Percentiles rank a stretch among this genome's conserved stretches.
Conservation (phyloP, 1,140 invertebrate genomes). For the Matsumurasca onukii region DNA sequence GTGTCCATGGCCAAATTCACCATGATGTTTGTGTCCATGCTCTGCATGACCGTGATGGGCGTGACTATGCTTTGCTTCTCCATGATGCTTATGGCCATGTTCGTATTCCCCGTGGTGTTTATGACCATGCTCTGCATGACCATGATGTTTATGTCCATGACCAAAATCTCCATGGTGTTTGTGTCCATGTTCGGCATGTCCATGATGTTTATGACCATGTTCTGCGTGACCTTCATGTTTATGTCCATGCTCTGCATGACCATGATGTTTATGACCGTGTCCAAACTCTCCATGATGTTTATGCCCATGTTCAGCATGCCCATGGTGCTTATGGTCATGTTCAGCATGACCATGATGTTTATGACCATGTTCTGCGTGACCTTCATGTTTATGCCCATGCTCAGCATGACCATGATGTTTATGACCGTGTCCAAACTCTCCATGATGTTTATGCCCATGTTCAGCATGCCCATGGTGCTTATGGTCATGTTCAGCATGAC, state of each 20-base stretch:
- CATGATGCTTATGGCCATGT: slow-evolving; percentile 20
- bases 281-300: slow-evolving; percentile 15
- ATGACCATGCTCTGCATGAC: slow-evolving; percentile 17
- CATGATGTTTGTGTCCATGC: slow-evolving; percentile 25
- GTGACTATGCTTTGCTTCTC: slow-evolving; percentile 14
- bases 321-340: slow-evolving; percentile 15
- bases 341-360: slow-evolving; percentile 18
- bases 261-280: slow-evolving; percentile 11
- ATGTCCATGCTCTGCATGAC: slow-evolving; percentile 1
- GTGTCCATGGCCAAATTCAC: background rate
- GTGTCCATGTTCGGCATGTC: slow-evolving; percentile 24
- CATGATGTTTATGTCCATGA: slow-evolving; percentile 22
- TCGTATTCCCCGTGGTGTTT: background rate
- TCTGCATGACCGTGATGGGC: background rate
- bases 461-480: slow-evolving; percentile 26
- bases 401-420: slow-evolving; percentile 25
- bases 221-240: slow-evolving; percentile 12
- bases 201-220: slow-evolving; percentile 22
- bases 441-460: slow-evolving; percentile 26
- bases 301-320: slow-evolving; percentile 15
- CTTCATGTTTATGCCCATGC: slow-evolving; percentile 12
- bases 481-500: slow-evolving; percentile 1
- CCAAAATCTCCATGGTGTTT: slow-evolving; percentile 21
- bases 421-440: slow-evolving; percentile 11
- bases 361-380: background rate